Conservation (phyloP, 1,140 invertebrate genomes). For the Aporrectodea caliginosa region DNA sequence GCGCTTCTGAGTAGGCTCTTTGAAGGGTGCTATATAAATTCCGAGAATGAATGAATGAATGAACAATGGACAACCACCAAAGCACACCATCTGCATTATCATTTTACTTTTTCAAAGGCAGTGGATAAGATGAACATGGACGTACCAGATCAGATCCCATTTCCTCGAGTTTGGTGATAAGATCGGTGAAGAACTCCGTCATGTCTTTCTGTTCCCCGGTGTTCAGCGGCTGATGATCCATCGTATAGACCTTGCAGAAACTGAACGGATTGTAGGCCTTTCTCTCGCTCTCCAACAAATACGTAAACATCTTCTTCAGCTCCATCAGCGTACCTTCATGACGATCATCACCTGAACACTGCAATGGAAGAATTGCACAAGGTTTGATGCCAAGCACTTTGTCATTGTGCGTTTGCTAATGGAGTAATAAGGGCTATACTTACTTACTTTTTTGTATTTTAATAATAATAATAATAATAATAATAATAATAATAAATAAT, state of each 20-base stretch:
- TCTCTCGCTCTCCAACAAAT: conserved; percentile 85
- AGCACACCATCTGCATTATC: conserved; percentile 50
- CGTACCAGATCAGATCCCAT: conserved; percentile 78
- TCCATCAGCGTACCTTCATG: conserved; percentile 79
- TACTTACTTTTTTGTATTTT: no score
- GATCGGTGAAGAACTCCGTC: conserved; percentile 95
- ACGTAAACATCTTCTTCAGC: conserved; percentile 91
- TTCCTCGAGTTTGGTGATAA: conserved; percentile 91
- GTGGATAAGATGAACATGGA: conserved; percentile 13
- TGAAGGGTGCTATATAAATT: no score
- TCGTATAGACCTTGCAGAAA: conserved; percentile 93
- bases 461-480: no score
- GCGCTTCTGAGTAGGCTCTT: no score
- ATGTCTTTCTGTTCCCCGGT: conserved; percentile 96
- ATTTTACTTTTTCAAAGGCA: no score
- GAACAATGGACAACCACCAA: no score
- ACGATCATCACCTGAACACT: conserved; percentile 65
- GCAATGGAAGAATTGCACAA: no score
- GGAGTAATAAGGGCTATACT: no score
- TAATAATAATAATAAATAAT: no score
- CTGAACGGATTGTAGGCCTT: conserved; percentile 91
- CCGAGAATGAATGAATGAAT: no score
- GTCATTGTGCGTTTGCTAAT: no score
- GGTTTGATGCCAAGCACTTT: no score
- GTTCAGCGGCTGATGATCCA: conserved; percentile 87